Percentiles rank a stretch among this genome's conserved stretches.
Conservation (phyloP, 2,113 vertebrate genomes). For the Gobius niger region DNA sequence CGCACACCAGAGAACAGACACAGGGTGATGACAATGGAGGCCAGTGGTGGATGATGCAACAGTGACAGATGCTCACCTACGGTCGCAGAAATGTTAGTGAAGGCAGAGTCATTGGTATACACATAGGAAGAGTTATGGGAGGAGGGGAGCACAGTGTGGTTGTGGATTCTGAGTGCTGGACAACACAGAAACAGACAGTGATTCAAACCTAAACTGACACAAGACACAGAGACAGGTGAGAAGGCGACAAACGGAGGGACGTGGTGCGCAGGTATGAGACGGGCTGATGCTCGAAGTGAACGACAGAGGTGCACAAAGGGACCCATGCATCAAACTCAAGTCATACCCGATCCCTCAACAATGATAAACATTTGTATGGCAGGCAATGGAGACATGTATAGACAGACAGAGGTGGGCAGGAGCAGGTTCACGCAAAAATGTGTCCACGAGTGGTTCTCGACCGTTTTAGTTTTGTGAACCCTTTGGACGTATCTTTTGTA, state of each 20-base stretch:
- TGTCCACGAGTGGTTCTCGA: too few species aligned
- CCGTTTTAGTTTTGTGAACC: too few species aligned
- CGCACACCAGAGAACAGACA: background rate
- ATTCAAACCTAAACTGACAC: slow-evolving; percentile 66
- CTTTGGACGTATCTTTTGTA: too few species aligned
- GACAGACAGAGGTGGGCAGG: slow-evolving; percentile 6
- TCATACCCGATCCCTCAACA: slow-evolving; percentile 71
- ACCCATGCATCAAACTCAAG: slow-evolving; percentile 55
- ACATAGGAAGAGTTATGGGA: slow-evolving; percentile 94
- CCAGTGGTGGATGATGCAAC: slow-evolving; percentile 36
- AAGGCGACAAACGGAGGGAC: slow-evolving; percentile 58
- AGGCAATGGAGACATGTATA: slow-evolving; percentile 48
- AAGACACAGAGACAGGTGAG: slow-evolving; percentile 58
- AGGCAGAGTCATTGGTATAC: slow-evolving; percentile 97
- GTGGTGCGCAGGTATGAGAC: slow-evolving; percentile 68
- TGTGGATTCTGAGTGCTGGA: slow-evolving; percentile 92
- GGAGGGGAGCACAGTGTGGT: slow-evolving; percentile 94
- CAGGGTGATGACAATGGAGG: background rate
- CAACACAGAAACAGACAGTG: slow-evolving; percentile 63
- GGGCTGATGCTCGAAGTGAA: slow-evolving; percentile 60
- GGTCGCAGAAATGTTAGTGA: slow-evolving; percentile 95
- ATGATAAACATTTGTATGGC: slow-evolving; percentile 25
- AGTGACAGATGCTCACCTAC: slow-evolving; percentile 89
- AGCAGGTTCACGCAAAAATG: background rate
- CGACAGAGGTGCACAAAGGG: background rate